Evolutionary conservation across 2,797 vertebrate genomes (phyloP).

Genomic region (Coracias cyanogaster): DNA sequence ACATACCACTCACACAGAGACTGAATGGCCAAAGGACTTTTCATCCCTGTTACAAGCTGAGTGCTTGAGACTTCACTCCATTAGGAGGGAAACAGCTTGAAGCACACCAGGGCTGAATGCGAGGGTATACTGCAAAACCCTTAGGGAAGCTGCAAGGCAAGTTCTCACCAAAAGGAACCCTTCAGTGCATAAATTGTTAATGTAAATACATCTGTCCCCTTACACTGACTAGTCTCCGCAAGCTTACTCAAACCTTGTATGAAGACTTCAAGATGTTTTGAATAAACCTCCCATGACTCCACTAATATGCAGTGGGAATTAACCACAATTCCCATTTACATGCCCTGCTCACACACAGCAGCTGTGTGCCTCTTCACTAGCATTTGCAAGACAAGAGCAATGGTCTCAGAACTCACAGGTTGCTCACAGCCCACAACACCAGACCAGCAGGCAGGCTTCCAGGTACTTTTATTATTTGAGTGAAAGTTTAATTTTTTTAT

Average conservation of each 20-base stretch:
- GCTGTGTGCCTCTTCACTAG: neutral
- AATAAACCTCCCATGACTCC: neutral
- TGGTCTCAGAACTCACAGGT: neutral
- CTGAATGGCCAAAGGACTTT: rapidly evolving
- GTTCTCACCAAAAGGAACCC: neutral
- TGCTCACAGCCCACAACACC: neutral
- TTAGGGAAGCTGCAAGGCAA: neutral
- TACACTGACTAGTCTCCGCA: neutral
- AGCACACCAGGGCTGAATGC: neutral
- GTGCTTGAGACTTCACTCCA: neutral
- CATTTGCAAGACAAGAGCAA: neutral
- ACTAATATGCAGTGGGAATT: neutral
- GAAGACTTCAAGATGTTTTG: neutral
- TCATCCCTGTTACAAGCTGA: neutral
- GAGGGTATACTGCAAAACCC: neutral
- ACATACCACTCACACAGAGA: neutral
- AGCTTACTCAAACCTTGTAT: neutral
- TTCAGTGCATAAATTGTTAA: neutral
- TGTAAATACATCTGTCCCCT: neutral
- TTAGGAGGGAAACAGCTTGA: neutral
- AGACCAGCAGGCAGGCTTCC: neutral
- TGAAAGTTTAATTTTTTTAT: neutral
- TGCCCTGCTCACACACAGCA: neutral
- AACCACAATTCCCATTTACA: neutral
- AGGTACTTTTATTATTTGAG: neutral